A percentile compares a stretch with the other conserved stretches of the same genome.
These are phyloP conservation scores for Mechanitis messenoides DNA, from an alignment of 2,888 invertebrate species.

Conservation along the genomic window DNA sequence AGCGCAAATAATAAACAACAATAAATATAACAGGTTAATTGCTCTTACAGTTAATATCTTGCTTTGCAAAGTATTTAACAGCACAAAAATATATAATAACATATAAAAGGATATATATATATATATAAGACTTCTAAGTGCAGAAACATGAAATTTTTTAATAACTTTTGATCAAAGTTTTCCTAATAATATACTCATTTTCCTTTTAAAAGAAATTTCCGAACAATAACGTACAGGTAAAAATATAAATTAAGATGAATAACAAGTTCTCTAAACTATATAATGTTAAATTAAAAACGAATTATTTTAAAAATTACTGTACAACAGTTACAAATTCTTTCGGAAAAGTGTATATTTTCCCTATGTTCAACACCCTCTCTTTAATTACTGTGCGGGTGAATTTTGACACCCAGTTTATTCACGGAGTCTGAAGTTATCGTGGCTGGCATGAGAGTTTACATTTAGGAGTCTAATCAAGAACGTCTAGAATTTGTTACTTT, in stretches of 20 bases:
- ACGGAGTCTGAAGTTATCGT: slow-evolving; percentile 35
- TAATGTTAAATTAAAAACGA: too few relatives aligned
- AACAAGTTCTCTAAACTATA: too few relatives aligned
- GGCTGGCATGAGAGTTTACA: slow-evolving; percentile 27
- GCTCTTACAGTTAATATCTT: slow-evolving; percentile 20
- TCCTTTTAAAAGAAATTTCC: too few relatives aligned
- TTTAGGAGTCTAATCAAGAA: slow-evolving; percentile 24
- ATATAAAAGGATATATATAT: not conserved
- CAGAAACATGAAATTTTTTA: too few relatives aligned
- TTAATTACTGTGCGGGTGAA: slow-evolving; percentile 54
- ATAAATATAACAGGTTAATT: slow-evolving; percentile 26
- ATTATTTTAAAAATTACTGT: not conserved
- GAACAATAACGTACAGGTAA: too few relatives aligned
- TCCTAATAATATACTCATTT: too few relatives aligned
- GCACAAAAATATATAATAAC: too few relatives aligned
- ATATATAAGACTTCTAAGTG: too few relatives aligned
- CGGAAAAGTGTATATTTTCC: slow-evolving; percentile 31
- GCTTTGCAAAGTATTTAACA: too few relatives aligned
- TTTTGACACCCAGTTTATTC: slow-evolving; percentile 51
- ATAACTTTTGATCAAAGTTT: too few relatives aligned
- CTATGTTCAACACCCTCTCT: slow-evolving; percentile 33
- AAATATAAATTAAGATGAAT: too few relatives aligned
- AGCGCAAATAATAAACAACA: slow-evolving; percentile 21
- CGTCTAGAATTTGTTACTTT: slow-evolving; percentile 14
- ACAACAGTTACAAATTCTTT: slow-evolving; percentile 8